phyloP scores from a whole-genome alignment of 92 coral and sea anemone species.

The Palythoa grandis region DNA sequence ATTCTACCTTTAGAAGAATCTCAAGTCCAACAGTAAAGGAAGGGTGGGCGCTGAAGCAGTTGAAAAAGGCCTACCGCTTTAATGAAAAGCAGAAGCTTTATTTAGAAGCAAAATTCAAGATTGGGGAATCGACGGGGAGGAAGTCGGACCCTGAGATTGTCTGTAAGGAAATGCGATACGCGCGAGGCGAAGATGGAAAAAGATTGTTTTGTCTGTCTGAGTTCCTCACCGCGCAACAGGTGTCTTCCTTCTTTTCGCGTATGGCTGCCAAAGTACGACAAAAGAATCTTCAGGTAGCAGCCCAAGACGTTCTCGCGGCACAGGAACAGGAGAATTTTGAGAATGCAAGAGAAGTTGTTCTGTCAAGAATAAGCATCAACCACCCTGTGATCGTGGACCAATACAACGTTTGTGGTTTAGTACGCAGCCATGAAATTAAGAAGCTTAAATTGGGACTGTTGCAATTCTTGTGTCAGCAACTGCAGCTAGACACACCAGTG shows the following conservation, averaged over 20 bases:
- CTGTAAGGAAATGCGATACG: not conserved
- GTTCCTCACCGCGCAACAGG: conserved; percentile 2
- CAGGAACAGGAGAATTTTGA: conserved; percentile 14
- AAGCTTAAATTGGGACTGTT: not conserved
- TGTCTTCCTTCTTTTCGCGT: conserved; percentile 14
- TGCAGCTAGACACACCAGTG: not conserved
- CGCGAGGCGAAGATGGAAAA: not conserved
- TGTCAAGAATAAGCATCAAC: not conserved
- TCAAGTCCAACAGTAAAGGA: not conserved
- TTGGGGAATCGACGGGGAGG: conserved; percentile 7
- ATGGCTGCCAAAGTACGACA: conserved; percentile 2
- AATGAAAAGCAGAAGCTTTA: conserved; percentile 4
- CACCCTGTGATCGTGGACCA: conserved; percentile 1
- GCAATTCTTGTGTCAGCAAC: not conserved
- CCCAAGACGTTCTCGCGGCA: conserved; percentile 6
- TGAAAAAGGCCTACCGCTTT: not conserved
- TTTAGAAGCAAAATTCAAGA: conserved; percentile 3
- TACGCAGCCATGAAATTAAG: not conserved
- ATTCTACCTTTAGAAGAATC: not conserved
- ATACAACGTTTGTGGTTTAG: not conserved
- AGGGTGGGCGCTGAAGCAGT: conserved; percentile 2
- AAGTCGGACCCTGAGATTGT: not conserved
- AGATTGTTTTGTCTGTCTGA: conserved; percentile 10
- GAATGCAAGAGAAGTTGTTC: conserved; percentile 3
- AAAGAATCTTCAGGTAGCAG: not conserved